These are phyloP conservation scores for Pseudochromis fuscus DNA, from an alignment of 2,797 vertebrate genomes.

Conservation along the genomic window DNA sequence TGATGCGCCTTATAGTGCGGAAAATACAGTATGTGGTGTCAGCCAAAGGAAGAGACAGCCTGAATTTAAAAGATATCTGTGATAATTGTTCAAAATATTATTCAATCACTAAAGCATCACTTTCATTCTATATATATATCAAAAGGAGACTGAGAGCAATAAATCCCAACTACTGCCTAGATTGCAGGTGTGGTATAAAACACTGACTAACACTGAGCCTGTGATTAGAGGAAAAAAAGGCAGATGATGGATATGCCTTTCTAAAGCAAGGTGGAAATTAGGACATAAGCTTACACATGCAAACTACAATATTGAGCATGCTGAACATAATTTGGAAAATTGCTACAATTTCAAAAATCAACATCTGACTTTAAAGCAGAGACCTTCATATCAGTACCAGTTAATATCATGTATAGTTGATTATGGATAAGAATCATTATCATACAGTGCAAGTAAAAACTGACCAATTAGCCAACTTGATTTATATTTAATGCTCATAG, in stretches of 20 bases:
- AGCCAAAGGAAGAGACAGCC: slow-evolving; percentile 9
- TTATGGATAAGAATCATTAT: slow-evolving; percentile 38
- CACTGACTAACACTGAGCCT: slow-evolving; percentile 59
- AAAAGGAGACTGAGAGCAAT: slow-evolving; percentile 50
- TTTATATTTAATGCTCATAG: slow-evolving; percentile 34
- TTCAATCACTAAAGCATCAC: too few species aligned
- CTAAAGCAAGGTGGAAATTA: slow-evolving; percentile 45
- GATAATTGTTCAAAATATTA: slow-evolving; percentile 33
- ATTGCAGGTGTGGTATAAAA: slow-evolving; percentile 67
- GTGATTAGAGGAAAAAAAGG: slow-evolving; percentile 60
- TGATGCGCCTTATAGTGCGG: too few species aligned
- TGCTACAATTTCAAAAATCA: slow-evolving; percentile 3
- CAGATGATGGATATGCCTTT: slow-evolving; percentile 60
- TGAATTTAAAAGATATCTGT: slow-evolving; percentile 28
- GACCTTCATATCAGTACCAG: neutral
- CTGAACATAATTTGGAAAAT: slow-evolving; percentile 13
- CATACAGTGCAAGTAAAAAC: neutral
- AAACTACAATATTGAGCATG: slow-evolving; percentile 5
- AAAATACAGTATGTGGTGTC: too few species aligned
- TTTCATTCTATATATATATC: slow-evolving; percentile 28
- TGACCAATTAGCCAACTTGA: neutral
- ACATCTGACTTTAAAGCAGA: neutral
- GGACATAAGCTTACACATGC: slow-evolving; percentile 20
- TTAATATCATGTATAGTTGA: slow-evolving; percentile 25
- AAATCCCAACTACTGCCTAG: slow-evolving; percentile 52